Conservation (phyloP, 1,140 invertebrate species). For the Leucophenga varia region DNA sequence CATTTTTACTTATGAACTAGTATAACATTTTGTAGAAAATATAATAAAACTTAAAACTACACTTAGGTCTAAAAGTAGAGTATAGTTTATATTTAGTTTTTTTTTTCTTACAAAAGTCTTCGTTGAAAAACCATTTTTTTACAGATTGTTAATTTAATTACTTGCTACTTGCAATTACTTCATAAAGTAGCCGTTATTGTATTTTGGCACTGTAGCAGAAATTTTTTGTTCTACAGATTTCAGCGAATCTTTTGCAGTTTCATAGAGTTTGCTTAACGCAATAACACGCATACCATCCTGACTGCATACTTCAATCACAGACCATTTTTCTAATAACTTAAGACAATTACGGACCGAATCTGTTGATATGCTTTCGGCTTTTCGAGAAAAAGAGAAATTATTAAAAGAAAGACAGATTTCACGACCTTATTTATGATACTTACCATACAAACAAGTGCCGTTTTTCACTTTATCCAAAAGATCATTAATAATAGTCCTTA, state of each 20-base stretch:
- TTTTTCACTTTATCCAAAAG: slow-evolving; percentile 66
- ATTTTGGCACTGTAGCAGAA: slow-evolving; percentile 40
- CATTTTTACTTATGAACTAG: too few relatives aligned
- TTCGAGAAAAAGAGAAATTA: slow-evolving; percentile 12
- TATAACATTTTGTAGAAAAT: too few relatives aligned
- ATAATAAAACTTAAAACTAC: too few relatives aligned
- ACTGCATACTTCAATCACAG: slow-evolving; percentile 70
- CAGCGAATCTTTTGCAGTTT: slow-evolving; percentile 43
- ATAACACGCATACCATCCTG: slow-evolving; percentile 57
- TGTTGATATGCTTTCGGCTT: slow-evolving; percentile 79
- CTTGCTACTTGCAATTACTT: background rate
- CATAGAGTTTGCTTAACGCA: slow-evolving; percentile 45
- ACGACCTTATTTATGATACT: slow-evolving; percentile 29
- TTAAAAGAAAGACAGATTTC: slow-evolving; percentile 12
- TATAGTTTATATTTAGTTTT: too few relatives aligned
- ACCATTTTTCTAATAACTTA: slow-evolving; percentile 75
- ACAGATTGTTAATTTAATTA: too few relatives aligned
- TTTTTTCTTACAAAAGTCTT: too few relatives aligned
- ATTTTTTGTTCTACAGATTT: slow-evolving; percentile 41
- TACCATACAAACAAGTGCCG: slow-evolving; percentile 68
- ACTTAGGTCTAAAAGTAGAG: too few relatives aligned
- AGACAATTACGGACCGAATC: slow-evolving; percentile 81
- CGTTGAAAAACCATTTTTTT: too few relatives aligned
- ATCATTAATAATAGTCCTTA: slow-evolving; percentile 64
- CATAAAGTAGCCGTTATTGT: slow-evolving; percentile 28